These are phyloP conservation scores for Molorchus minor DNA, from an alignment of 2,888 invertebrate species.

Conservation along the genomic window DNA sequence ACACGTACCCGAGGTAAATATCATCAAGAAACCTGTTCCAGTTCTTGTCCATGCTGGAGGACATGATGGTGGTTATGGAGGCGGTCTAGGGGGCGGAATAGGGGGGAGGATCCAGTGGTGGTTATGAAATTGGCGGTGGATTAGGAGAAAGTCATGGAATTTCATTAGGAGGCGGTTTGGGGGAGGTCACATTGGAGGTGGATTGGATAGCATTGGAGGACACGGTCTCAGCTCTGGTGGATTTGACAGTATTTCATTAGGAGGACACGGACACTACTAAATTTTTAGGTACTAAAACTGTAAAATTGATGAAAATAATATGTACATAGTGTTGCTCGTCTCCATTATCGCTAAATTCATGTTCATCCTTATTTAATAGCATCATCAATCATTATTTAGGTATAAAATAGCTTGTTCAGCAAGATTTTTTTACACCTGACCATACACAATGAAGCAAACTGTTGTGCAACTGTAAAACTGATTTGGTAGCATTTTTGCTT, in stretches of 20 bases:
- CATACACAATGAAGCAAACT: conserved; percentile 33
- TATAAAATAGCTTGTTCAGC: conserved; percentile 37
- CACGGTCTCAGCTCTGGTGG: conserved; percentile 35
- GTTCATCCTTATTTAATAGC: not conserved
- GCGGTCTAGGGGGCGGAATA: conserved; percentile 42
- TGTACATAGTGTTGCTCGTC: conserved; percentile 15
- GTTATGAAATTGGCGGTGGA: conserved; percentile 29
- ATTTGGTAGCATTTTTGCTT: conserved; percentile 34
- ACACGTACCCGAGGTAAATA: conserved; percentile 64
- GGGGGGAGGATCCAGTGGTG: conserved; percentile 39
- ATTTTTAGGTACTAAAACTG: conserved; percentile 2
- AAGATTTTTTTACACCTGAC: conserved; percentile 33
- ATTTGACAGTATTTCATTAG: conserved; percentile 34
- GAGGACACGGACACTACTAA: conserved; percentile 45
- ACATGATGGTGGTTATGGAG: conserved; percentile 36
- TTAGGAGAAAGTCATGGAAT: conserved; percentile 27
- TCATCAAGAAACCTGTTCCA: conserved; percentile 66
- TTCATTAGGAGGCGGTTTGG: conserved; percentile 32
- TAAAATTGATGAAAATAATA: conserved; percentile 13
- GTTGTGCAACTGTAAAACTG: conserved; percentile 35
- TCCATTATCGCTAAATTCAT: not conserved
- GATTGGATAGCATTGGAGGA: conserved; percentile 39
- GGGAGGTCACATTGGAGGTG: conserved; percentile 38
- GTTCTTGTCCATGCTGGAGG: conserved; percentile 55
- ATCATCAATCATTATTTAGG: conserved; percentile 10